phyloP scores from a whole-genome alignment of 1,140 invertebrate genomes.

The Pseudobourletiella spinata region DNA sequence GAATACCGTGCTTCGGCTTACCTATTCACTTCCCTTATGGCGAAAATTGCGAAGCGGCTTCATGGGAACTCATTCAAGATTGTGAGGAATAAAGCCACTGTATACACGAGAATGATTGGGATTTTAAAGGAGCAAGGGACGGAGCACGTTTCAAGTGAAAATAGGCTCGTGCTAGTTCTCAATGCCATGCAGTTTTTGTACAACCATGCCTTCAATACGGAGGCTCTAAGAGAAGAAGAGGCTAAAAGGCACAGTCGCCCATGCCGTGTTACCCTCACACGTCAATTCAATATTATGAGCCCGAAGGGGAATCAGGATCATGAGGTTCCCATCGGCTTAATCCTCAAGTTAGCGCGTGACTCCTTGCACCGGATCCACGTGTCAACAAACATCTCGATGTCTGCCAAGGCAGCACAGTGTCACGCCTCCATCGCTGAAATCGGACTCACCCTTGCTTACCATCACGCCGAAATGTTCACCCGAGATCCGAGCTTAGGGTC shows the following conservation, averaged over 20 bases:
- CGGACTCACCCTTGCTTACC: constrained; percentile 24
- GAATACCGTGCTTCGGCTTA: background rate
- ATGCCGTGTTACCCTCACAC: constrained; percentile 4
- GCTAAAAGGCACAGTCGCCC: background rate
- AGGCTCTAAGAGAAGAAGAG: background rate
- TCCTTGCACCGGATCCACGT: background rate
- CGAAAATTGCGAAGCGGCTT: constrained; percentile 6
- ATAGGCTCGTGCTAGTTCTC: background rate
- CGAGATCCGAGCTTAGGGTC: background rate
- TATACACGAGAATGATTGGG: constrained; percentile 10
- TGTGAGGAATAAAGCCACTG: background rate
- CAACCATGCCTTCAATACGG: constrained; percentile 12
- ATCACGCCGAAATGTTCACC: constrained; percentile 19
- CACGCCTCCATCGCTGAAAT: constrained; percentile 14
- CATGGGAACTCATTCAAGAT: constrained; percentile 5
- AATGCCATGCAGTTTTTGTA: constrained; percentile 18
- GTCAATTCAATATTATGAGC: background rate
- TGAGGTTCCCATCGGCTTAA: constrained; percentile 18
- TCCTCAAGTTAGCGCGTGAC: constrained; percentile 20
- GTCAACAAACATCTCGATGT: too few species aligned
- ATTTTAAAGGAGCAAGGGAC: constrained; percentile 14
- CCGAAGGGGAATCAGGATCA: constrained; percentile 1
- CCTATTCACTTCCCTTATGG: constrained; percentile 26
- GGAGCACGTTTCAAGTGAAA: background rate
- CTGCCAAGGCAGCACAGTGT: background rate